Base-by-base conservation (phyloP, 1,140 invertebrate species). In the Vollenhovia emeryi region DNA sequence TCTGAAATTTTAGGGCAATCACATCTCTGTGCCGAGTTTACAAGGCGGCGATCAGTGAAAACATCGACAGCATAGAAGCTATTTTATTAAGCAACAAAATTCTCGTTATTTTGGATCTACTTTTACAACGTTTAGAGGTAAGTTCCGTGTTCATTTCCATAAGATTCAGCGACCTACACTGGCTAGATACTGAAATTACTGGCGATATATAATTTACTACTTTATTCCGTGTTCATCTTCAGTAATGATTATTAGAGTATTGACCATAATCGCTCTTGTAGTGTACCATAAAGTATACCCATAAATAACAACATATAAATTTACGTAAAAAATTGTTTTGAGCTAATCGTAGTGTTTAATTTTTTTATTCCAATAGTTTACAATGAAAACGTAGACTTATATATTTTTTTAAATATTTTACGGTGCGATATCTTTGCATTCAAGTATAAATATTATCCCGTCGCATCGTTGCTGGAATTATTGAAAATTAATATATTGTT, bases 61-160 rank as follows among this genome's bases (percentile, higher is more conserved):
- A 96, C 88, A 92, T 92, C 21, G 95, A 96, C 9, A 97, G 97
- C 89, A 96, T 96, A 86, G 95, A 97, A 80, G 96, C 96, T 87
- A 95, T 97, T 84, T 93, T 98, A 52, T 95, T 97, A 74, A 97
- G 96, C 84, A 98, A 97, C 92, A 96, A 96, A 91, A 95, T 97
- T 80, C 95, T 96, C 13, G 93, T 95, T 18, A 94, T 97, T 55
- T 91, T 97, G 18, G 97, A 98, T 93, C 94, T 97, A 33, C 94
- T 97, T 1, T 95, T 97, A 75, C 96, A 96, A 71, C 95, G 96
- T 88, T 93, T 98, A 57, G 96, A 96, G 93, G 97, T 97, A 95
- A 86, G 87, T 90, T 60, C 50, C n/a, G n/a, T n/a, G n/a, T n/a
- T n/a, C n/a, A n/a, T n/a, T n/a, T n/a, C n/a, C n/a, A n/a, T n/a